Base-by-base conservation (phyloP, 2,888 invertebrate genomes). In the Machimus atricapillus region DNA sequence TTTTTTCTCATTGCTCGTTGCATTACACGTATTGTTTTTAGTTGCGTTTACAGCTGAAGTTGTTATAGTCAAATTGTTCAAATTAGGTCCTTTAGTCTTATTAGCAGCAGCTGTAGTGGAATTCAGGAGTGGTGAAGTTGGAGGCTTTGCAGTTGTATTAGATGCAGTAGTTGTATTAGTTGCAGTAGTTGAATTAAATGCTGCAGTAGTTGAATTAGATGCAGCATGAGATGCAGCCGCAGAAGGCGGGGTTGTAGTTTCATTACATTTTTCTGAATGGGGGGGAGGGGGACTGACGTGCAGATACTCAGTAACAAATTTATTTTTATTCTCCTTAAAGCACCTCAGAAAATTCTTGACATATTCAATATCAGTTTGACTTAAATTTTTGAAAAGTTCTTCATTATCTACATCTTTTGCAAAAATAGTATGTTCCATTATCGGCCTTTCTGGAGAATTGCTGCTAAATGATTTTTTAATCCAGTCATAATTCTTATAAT, bases 321-420 rank as follows among this genome's bases (percentile, higher is more conserved):
- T 52, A n/a, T n/a, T 86, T 23, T 77, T 77, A 66, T 86, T 86
- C 16, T 77, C 58, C n/a, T 78, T 86, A 23, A 78, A 86, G 23
- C 86, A 86, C 19, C 66, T 77, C 0, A 86, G 23, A 40, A 86
- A 86, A 23, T 43, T 86, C 23, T 78, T 77, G 19, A 86, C 34
- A 78, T 78, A 86, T 7, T 86, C 66, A 43, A 86, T 37, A 78
- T 86, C 86, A n/a, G 19, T 19, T 58, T 37, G 9, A 34, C 37
- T 77, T 12, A 86, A 86, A 78, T 86, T 86, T 14, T 86, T 77
- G 23, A 86, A 78, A 16, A 86, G n/a, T n/a, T 86, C 86, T 4
- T 83, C 83, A 43, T 12, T 66, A 16, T 83, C 43, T 40, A 83
- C 5, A 23, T 83, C 43, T 23, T 73, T 83, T 12, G 37, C 37